Conservation (phyloP, 2,888 invertebrate species). For the Thymelicus acteon region DNA sequence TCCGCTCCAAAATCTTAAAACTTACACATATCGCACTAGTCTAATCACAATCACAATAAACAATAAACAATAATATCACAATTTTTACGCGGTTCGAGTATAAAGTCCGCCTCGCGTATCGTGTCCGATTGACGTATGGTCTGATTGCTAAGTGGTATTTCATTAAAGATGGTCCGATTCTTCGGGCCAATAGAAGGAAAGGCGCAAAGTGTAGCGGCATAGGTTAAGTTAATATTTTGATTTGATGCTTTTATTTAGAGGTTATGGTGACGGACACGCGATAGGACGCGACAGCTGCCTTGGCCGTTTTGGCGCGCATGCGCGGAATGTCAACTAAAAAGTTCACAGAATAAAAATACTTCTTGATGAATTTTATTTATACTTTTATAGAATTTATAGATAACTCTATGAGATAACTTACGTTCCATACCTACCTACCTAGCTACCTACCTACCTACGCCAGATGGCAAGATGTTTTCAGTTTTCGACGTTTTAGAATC, state of each 20-base stretch:
- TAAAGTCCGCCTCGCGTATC: slow-evolving; percentile 33
- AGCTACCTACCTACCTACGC: no score
- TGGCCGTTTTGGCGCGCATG: slow-evolving; percentile 18
- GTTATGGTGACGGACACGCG: slow-evolving; percentile 13
- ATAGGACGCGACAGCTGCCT: slow-evolving; percentile 21
- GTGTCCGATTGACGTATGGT: slow-evolving; percentile 34
- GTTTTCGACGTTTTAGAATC: no score
- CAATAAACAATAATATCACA: slow-evolving; percentile 9
- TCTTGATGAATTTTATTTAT: not conserved
- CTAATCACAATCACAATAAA: no score
- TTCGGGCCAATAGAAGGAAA: slow-evolving; percentile 50
- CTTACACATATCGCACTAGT: slow-evolving; percentile 36
- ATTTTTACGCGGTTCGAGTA: not conserved
- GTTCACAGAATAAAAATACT: slow-evolving; percentile 11
- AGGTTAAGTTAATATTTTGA: slow-evolving; percentile 20
- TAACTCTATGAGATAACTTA: no score
- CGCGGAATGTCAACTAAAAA: slow-evolving; percentile 11
- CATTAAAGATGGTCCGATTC: slow-evolving; percentile 57
- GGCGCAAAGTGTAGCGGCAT: slow-evolving; percentile 25
- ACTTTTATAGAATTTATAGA: no score
- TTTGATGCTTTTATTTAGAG: slow-evolving; percentile 30
- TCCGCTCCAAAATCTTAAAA: slow-evolving; percentile 45
- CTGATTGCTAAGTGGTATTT: slow-evolving; percentile 45
- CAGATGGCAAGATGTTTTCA: no score
- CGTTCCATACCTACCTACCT: no score